Conservation (phyloP, 2,113 vertebrate species). For the Australoheros scitulus region DNA sequence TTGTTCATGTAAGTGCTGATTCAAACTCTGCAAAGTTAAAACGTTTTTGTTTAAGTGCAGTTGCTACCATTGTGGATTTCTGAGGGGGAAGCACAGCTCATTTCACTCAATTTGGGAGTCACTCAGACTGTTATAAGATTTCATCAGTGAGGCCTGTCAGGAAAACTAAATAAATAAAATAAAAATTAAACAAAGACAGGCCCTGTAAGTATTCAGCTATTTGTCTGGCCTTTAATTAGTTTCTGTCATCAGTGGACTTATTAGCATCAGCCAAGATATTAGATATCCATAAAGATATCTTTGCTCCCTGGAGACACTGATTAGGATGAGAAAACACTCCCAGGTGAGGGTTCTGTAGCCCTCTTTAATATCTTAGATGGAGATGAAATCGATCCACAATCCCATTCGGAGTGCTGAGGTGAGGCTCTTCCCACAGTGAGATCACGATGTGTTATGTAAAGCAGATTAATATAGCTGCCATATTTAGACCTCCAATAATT, state of each 20-base stretch:
- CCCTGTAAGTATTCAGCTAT: conserved; percentile 14
- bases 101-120: not conserved
- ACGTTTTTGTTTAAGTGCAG: not conserved
- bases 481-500: conserved; percentile 46
- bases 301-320: conserved; percentile 18
- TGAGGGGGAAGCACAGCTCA: not conserved
- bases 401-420: conserved; percentile 51
- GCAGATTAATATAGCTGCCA: conserved; percentile 56
- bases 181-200: not conserved
- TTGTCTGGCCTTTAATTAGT: conserved; percentile 49
- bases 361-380: conserved; percentile 66
- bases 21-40: no score
- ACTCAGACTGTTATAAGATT: not conserved
- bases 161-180: not conserved
- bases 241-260: conserved; percentile 37
- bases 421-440: conserved; percentile 69
- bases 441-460: conserved; percentile 44
- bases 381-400: conserved; percentile 63
- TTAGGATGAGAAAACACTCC: conserved; percentile 43
- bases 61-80: not conserved
- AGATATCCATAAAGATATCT: conserved; percentile 31
- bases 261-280: conserved; percentile 44
- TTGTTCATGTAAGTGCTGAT: no score
- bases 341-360: conserved; percentile 45
- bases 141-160: not conserved